Base-by-base conservation (phyloP, 2,113 vertebrate genomes). In the Muntiacus reevesi region DNA sequence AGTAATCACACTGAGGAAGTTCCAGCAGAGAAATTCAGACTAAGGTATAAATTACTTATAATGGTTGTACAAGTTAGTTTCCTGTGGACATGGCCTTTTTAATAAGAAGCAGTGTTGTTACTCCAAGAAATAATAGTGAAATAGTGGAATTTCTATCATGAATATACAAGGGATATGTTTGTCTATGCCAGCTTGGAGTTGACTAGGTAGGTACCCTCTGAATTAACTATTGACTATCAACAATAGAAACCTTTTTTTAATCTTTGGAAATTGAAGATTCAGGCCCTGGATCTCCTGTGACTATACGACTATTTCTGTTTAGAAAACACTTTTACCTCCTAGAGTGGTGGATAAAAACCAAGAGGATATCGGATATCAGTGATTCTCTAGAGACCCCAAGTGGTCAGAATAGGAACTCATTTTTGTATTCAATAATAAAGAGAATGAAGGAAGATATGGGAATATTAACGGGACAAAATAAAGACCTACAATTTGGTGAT, bases 341-440 rank as follows among this genome's bases (percentile, higher is more conserved):
- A 27, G 9, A 85, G n/a, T 6, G 47, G 74, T 40, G 55, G 91
- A 59, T 76, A 60, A 81, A 81, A 81, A 40, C 23, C 10, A 47
- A 43, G 13, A 62, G 28, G 47, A 11, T n/a, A 50, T 6, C 13
- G 7, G 43, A 33, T 94, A 92, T 97, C 57, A 0, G 84, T 94
- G 95, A 95, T 57, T 97, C 97, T 98, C 96, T 96, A 71, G 95
- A 64, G 97, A 82, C 97, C 95, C 93, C 98, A 96, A 96, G 95
- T 94, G 98, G 91, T 89, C 36, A 36, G 11, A 81, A 55, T 2
- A 47, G 89, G 84, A 96, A 96, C 47, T 83, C 30, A 15, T n/a
- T 86, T 95, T 87, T 64, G 16, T 40, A 43, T 76, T 43, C 40
- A 76, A 43, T 76, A 40, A 13, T n/a, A 52, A 93, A 4, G 7